phyloP scores from a whole-genome alignment of 2,113 vertebrate genomes.

The Meriones unguiculatus region DNA sequence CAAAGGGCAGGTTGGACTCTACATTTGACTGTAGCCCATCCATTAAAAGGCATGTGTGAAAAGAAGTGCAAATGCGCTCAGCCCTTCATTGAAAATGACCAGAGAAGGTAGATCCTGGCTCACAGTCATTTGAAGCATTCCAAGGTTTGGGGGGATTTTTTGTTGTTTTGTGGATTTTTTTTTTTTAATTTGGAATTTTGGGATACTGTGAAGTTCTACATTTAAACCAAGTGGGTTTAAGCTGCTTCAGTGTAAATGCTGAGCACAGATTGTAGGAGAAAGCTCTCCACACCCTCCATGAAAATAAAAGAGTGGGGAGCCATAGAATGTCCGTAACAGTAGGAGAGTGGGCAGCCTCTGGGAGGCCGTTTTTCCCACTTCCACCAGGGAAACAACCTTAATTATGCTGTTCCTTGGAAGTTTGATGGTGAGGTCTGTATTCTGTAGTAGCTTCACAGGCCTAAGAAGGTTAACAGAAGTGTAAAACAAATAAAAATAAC shows the following conservation, averaged over 20 bases:
- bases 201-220: conserved; percentile 87
- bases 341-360: conserved; percentile 88
- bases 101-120: conserved; percentile 86
- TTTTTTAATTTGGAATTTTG: conserved; percentile 81
- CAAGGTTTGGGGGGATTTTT: conserved; percentile 30
- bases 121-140: conserved; percentile 87
- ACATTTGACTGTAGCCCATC: conserved; percentile 88
- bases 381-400: not conserved
- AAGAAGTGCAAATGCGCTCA: conserved; percentile 89
- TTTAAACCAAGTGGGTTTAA: conserved; percentile 86
- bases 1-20: conserved; percentile 86
- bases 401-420: not conserved
- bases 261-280: conserved; percentile 85
- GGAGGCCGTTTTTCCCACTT: not conserved
- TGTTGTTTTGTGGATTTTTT: not conserved
- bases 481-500: not conserved
- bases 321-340: not conserved
- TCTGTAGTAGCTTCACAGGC: too few relatives aligned
- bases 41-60: conserved; percentile 90
- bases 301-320: not conserved
- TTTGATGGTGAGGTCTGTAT: too few relatives aligned
- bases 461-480: not conserved
- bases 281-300: conserved; percentile 69
- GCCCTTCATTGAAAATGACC: conserved; percentile 89
- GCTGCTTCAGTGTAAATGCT: conserved; percentile 83